phyloP scores from a whole-genome alignment of 1,140 invertebrate species.

The Leptonema lineaticorne region DNA sequence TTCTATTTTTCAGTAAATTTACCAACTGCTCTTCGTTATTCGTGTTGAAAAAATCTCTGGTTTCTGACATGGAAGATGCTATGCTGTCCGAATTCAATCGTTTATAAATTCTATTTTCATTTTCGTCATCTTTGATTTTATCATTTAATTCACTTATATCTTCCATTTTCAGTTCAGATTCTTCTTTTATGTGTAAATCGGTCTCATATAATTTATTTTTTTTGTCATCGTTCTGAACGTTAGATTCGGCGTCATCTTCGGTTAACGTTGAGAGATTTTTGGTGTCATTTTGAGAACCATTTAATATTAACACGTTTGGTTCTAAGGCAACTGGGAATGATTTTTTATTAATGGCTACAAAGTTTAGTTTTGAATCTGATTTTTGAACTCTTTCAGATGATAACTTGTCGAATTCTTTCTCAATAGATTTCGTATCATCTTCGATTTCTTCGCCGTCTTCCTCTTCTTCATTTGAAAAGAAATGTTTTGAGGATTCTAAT shows the following conservation, averaged over 20 bases:
- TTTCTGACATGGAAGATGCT: conserved; percentile 1
- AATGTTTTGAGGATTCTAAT: conserved; percentile 47
- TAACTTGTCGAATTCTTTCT: conserved; percentile 53
- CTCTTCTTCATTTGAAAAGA: conserved; percentile 45
- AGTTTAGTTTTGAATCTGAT: conserved; percentile 35
- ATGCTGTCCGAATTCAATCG: conserved; percentile 9
- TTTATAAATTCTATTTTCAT: neutral
- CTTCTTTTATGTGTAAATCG: neutral
- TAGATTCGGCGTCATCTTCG: conserved; percentile 50
- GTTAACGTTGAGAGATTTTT: conserved; percentile 49
- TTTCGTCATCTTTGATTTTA: too few species aligned
- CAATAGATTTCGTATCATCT: conserved; percentile 43
- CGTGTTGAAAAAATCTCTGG: conserved; percentile 37
- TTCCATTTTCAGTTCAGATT: neutral
- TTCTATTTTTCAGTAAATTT: conserved; percentile 20
- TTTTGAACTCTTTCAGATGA: conserved; percentile 46
- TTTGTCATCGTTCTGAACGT: conserved; percentile 9
- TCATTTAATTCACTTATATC: neutral
- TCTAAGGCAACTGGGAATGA: conserved; percentile 45
- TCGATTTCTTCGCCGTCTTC: conserved; percentile 41
- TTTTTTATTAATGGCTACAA: conserved; percentile 31
- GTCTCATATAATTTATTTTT: conserved; percentile 20
- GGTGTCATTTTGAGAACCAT: conserved; percentile 45
- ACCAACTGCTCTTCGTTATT: conserved; percentile 11
- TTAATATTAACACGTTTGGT: conserved; percentile 46